phyloP scores from a whole-genome alignment of 2,113 vertebrate genomes.

The Phainopepla nitens region DNA sequence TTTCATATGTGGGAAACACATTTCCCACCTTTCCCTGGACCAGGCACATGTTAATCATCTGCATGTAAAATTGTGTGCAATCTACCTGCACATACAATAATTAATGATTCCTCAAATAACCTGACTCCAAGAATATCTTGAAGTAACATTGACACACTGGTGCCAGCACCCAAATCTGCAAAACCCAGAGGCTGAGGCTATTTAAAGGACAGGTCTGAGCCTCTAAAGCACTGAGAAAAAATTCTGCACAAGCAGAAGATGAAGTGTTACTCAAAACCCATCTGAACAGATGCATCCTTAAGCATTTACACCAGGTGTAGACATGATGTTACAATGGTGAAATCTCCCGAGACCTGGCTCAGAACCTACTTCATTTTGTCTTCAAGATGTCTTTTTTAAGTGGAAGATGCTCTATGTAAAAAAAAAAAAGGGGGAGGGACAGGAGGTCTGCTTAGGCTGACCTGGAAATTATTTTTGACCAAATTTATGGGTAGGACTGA shows the following conservation, averaged over 20 bases:
- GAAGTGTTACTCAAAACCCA: background rate
- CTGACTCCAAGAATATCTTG: background rate
- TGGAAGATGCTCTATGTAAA: background rate
- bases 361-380: background rate
- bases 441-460: background rate
- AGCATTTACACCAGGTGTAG: background rate
- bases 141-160: background rate
- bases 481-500: background rate
- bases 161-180: background rate
- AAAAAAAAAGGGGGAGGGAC: background rate
- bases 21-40: background rate
- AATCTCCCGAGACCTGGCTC: background rate
- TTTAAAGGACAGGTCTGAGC: background rate
- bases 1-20: background rate
- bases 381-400: background rate
- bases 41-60: background rate
- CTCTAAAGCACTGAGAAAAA: background rate
- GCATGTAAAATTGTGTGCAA: background rate
- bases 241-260: background rate
- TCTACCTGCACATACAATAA: background rate
- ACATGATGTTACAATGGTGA: background rate
- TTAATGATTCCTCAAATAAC: background rate
- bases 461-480: background rate
- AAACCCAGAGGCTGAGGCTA: background rate
- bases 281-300: background rate